A percentile compares a stretch with the other conserved stretches of the same genome.
phyloP scores from a whole-genome alignment of 2,797 vertebrate species.

The Sylvia borin region DNA sequence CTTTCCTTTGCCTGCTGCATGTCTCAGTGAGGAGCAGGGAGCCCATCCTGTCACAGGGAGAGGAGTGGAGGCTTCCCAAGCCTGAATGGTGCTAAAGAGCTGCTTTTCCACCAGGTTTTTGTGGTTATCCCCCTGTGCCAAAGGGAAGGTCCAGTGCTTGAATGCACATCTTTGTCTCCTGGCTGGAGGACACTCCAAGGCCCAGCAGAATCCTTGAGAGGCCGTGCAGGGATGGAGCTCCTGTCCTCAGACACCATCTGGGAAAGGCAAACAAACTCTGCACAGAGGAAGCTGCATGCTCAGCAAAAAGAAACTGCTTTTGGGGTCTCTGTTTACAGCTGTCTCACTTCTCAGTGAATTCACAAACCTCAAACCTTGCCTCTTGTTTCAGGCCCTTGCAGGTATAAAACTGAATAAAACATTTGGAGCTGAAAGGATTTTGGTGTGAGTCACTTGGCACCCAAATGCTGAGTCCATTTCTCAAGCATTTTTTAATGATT shows the following conservation, averaged over 20 bases:
- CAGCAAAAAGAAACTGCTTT: neutral
- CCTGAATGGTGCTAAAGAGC: neutral
- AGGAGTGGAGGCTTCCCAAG: neutral
- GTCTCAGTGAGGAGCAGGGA: neutral
- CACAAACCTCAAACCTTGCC: neutral
- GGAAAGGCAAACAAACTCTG: neutral
- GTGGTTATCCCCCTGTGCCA: neutral
- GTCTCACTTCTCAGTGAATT: neutral
- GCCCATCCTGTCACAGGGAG: neutral
- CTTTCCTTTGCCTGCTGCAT: rapidly evolving
- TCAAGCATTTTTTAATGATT: neutral
- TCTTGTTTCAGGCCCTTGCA: neutral
- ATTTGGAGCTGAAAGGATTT: neutral
- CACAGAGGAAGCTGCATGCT: neutral
- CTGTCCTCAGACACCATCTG: neutral
- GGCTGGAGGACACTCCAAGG: neutral
- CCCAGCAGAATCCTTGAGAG: neutral
- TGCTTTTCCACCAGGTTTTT: neutral
- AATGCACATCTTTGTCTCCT: neutral
- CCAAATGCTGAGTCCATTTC: neutral
- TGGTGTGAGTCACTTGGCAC: neutral
- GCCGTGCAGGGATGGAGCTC: neutral
- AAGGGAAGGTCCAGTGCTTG: neutral
- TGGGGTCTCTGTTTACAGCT: neutral
- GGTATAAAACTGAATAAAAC: neutral